A percentile compares a stretch with the other conserved stretches of the same genome.
Evolutionary conservation across 23 tunicate genomes (phyloP).

Genomic region (Ciona savignyi): DNA sequence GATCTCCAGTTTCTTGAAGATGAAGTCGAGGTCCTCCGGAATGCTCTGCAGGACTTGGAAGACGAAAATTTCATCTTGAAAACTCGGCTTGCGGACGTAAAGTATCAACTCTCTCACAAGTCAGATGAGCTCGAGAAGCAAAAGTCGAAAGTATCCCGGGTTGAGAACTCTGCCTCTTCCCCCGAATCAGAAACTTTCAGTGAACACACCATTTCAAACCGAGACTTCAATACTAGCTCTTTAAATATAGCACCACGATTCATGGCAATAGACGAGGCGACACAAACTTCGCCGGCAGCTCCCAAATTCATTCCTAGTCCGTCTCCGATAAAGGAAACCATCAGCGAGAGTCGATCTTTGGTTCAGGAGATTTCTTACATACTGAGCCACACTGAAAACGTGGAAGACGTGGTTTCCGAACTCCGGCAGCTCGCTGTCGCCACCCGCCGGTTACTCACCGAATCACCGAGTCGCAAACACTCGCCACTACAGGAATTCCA

Average conservation of each 20-base stretch:
- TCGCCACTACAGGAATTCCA: background rate
- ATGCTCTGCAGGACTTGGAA: constrained; percentile 63
- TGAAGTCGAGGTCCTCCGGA: constrained; percentile 58
- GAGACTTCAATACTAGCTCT: background rate
- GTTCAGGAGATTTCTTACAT: background rate
- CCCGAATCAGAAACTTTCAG: background rate
- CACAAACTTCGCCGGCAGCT: background rate
- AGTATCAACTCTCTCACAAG: background rate
- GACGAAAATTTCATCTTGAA: constrained; percentile 50
- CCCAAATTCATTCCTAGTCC: background rate
- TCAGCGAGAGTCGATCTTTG: background rate
- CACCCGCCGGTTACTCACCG: background rate
- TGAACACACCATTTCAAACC: background rate
- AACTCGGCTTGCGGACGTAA: constrained; percentile 7
- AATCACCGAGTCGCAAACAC: background rate
- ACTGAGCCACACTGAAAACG: background rate
- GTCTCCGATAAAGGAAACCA: background rate
- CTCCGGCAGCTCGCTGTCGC: background rate
- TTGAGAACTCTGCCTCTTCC: background rate
- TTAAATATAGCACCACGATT: background rate
- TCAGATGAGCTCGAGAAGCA: background rate
- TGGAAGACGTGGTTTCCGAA: background rate
- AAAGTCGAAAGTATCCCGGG: background rate
- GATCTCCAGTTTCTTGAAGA: constrained; percentile 85
- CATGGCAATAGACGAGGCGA: background rate